phyloP scores from a whole-genome alignment of 2,113 vertebrate genomes.

The Ictalurus furcatus region DNA sequence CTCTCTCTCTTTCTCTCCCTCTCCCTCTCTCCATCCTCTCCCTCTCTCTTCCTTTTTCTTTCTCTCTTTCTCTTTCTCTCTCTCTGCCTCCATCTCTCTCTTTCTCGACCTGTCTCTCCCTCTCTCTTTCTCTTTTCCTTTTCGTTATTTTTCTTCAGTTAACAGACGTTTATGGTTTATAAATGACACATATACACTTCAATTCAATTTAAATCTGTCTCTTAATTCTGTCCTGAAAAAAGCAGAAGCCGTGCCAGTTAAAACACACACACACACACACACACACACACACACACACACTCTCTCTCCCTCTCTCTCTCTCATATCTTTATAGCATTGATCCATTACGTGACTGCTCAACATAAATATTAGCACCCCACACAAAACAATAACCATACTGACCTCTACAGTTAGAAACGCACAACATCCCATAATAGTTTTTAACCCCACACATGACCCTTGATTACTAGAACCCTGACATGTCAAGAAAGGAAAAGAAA shows the following conservation, averaged over 20 bases:
- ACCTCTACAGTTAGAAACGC: slow-evolving; percentile 28
- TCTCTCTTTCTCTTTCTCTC: slow-evolving; percentile 46
- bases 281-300: too few relatives aligned
- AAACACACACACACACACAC: not conserved
- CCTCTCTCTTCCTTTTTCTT: slow-evolving; percentile 58
- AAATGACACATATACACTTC: not conserved
- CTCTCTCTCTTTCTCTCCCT: slow-evolving; percentile 49
- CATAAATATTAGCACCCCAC: slow-evolving; percentile 16
- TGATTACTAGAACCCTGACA: not conserved
- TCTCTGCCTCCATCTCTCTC: slow-evolving; percentile 51
- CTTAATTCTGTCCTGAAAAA: not conserved
- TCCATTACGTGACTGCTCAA: not conserved
- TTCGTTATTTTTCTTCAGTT: not conserved
- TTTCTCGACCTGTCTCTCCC: slow-evolving; percentile 45
- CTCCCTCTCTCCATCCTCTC: slow-evolving; percentile 62
- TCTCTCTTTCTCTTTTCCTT: slow-evolving; percentile 44
- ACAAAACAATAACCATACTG: slow-evolving; percentile 27
- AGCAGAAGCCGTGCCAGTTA: not conserved
- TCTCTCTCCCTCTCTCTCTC: not conserved
- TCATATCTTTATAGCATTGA: slow-evolving; percentile 1
- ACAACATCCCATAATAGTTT: slow-evolving; percentile 17
- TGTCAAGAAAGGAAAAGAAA: not conserved
- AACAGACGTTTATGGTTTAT: not conserved
- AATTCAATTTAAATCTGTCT: not conserved
- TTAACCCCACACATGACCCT: not conserved